phyloP scores from a whole-genome alignment of 2,797 vertebrate genomes.

The Octomys mimax region DNA sequence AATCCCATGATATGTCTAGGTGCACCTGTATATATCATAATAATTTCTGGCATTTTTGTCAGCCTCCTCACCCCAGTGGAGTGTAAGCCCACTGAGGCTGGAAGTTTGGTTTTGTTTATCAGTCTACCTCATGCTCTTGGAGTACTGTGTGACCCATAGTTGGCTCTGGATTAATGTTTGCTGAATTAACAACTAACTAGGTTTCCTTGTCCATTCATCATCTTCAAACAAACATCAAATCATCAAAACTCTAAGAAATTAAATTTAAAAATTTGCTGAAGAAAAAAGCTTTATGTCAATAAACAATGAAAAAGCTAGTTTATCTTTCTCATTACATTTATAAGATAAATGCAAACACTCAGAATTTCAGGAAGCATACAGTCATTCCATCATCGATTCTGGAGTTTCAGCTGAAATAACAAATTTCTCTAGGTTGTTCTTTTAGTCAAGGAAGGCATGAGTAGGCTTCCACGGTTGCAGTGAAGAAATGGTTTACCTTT shows the following conservation, averaged over 20 bases:
- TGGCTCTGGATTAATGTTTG: neutral
- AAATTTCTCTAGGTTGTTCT: neutral
- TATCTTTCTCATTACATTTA: neutral
- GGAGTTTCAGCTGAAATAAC: neutral
- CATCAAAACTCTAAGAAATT: conserved; percentile 9
- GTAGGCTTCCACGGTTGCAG: too few relatives aligned
- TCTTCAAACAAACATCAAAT: neutral
- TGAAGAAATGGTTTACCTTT: neutral
- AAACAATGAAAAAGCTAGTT: neutral
- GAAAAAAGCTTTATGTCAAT: neutral
- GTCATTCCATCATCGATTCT: neutral
- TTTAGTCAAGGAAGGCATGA: neutral
- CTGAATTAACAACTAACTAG: neutral
- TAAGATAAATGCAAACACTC: neutral
- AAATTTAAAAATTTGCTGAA: neutral
- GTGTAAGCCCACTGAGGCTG: neutral
- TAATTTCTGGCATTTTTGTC: neutral
- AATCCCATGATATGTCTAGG: too few relatives aligned
- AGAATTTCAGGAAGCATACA: neutral
- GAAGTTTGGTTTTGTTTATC: neutral
- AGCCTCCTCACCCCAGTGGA: neutral
- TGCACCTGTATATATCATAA: neutral
- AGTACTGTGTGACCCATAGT: neutral
- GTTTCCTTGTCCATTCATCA: neutral
- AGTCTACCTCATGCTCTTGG: fast-evolving